A percentile compares a stretch with the other conserved stretches of the same genome.
Evolutionary conservation across 1,140 invertebrate species (phyloP).

Genomic region (Stratiolaelaps scimitus): DNA sequence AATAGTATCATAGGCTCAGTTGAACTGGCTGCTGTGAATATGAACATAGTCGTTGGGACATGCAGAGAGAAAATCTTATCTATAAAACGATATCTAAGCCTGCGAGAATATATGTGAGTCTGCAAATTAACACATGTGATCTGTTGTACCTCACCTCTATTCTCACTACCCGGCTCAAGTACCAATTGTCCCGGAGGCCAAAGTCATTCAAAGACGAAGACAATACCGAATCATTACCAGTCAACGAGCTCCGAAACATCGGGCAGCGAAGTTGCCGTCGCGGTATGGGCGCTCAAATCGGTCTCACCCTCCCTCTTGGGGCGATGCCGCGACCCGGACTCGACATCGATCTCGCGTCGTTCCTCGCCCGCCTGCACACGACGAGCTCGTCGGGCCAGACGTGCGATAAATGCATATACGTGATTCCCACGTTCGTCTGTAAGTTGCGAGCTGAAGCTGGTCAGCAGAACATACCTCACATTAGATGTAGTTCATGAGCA

Average conservation of each 20-base stretch:
- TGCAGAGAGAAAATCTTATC: no score
- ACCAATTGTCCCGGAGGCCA: conserved; percentile 4
- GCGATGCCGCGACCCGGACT: conserved; percentile 8
- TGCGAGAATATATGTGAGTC: no score
- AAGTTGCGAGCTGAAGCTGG: background rate
- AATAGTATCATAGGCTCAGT: no score
- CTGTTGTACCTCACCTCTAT: no score
- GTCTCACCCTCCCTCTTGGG: conserved; percentile 16
- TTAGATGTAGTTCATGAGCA: no score
- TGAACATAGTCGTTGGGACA: no score
- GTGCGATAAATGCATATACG: conserved; percentile 24
- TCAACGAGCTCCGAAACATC: conserved; percentile 9
- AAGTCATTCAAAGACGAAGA: background rate
- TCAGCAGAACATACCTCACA: no score
- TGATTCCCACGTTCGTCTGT: conserved; percentile 25
- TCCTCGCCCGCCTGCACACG: background rate
- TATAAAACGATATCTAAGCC: no score
- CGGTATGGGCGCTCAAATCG: background rate
- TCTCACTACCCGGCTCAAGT: background rate
- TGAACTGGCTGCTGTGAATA: no score
- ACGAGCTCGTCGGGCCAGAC: background rate
- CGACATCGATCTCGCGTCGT: conserved; percentile 23
- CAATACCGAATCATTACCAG: background rate
- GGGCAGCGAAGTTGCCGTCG: background rate
- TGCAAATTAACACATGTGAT: no score